Conservation (phyloP, 1,140 invertebrate species). For the Macrobrachium nipponense region DNA sequence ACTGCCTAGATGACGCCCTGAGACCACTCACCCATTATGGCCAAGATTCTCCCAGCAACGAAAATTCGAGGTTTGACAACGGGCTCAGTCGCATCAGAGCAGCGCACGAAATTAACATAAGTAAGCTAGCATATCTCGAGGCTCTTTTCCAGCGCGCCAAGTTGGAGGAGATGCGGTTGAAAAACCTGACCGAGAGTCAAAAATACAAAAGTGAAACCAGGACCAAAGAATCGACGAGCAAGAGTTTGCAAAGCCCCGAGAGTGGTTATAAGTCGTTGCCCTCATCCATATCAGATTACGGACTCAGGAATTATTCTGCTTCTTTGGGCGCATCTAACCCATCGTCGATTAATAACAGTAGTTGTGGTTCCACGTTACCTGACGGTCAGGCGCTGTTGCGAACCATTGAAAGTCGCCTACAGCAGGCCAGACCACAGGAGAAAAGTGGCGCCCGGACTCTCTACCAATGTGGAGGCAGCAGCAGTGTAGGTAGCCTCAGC, state of each 20-base stretch:
- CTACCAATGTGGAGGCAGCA: slow-evolving; percentile 60
- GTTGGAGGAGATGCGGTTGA: slow-evolving; percentile 46
- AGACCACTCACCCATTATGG: slow-evolving; percentile 57
- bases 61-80: slow-evolving; percentile 36
- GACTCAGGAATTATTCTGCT: slow-evolving; percentile 28
- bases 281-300: slow-evolving; percentile 51
- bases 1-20: slow-evolving; percentile 58
- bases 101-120: slow-evolving; percentile 63
- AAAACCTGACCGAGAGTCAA: slow-evolving; percentile 8
- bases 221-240: slow-evolving; percentile 4
- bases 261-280: slow-evolving; percentile 61
- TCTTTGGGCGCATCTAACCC: slow-evolving; percentile 31
- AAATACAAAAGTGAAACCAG: slow-evolving; percentile 4
- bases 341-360: slow-evolving; percentile 42
- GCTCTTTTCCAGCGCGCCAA: slow-evolving; percentile 60
- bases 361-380: slow-evolving; percentile 40
- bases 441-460: slow-evolving; percentile 44
- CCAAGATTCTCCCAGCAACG: slow-evolving; percentile 38
- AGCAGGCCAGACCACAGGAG: slow-evolving; percentile 55
- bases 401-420: slow-evolving; percentile 62
- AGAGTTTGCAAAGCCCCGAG: slow-evolving; percentile 58
- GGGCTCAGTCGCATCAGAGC: slow-evolving; percentile 58
- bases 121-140: slow-evolving; percentile 62
- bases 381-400: slow-evolving; percentile 62
- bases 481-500: slow-evolving; percentile 59